Base-by-base conservation (phyloP, 1,140 invertebrate genomes). In the Drosophila bifasciata region DNA sequence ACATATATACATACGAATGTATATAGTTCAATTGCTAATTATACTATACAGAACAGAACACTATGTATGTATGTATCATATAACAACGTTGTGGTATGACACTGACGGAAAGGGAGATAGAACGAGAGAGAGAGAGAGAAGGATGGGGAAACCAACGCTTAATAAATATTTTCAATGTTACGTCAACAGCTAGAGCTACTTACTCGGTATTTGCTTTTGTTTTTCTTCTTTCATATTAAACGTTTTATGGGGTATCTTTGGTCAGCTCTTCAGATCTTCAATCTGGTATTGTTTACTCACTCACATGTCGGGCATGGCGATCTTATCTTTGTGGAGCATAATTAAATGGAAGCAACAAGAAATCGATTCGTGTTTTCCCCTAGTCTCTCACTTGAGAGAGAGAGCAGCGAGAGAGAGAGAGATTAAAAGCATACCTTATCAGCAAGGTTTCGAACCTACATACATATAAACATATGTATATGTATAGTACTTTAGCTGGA, bases 371-470 rank as follows among this genome's bases (percentile, higher is more conserved):
- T 39, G 19, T 62, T 48, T 62, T 56, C 43, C 17, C 43, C 43
- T 45, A 50, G n/a, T n/a, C 50, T 21, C 64, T 55, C 79, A 57
- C 41, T 50, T 45, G 41, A 51, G 23, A 61, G 28, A 32, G 48
- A 19, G 19, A n/a, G n/a, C n/a, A n/a, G n/a, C n/a, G 19, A 43
- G 16, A 51, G 6, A 63, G 25, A 53, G 19, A 16, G 43, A 61
- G 77, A 57, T 67, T 50, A 48, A 53, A 23, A 28, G 60, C 52
- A 13, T 9, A 21, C 46, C 84, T 86, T 86, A 86, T 86, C 81
- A 86, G 81, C 83, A 86, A 88, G 81, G 81, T 86, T 77, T 86
- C 68, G 78, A 69, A 86, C 83, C 81, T 59, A 79, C 52, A 74
- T 60, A 46, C 7, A 19, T 46, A 28, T 45, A 32, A 3, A 32